Evolutionary conservation across 1,140 invertebrate species (phyloP).

Genomic region (Anastrepha ludens): DNA sequence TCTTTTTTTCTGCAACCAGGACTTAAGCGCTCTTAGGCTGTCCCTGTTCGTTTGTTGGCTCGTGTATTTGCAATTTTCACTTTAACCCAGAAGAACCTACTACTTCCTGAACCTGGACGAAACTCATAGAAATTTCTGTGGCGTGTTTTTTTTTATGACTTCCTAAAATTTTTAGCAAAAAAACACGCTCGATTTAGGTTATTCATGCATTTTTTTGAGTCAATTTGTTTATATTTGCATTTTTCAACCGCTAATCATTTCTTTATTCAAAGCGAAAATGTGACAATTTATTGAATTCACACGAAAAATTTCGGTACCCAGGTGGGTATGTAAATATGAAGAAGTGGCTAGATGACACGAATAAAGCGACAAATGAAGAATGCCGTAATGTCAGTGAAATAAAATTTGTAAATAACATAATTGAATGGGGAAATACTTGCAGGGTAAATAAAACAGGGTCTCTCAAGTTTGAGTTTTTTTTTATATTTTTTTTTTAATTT

Average conservation of each 20-base stretch:
- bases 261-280: slow-evolving; percentile 34
- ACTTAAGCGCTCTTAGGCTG: too few species aligned
- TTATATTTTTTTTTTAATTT: too few species aligned
- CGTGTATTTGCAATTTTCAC: too few species aligned
- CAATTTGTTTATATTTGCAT: background rate
- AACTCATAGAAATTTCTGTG: too few species aligned
- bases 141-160: background rate
- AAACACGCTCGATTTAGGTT: slow-evolving; percentile 19
- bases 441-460: background rate
- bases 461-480: too few species aligned
- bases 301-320: slow-evolving; percentile 16
- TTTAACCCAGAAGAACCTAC: too few species aligned
- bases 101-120: too few species aligned
- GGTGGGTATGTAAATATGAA: slow-evolving; percentile 19
- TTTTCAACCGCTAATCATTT: background rate
- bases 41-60: too few species aligned
- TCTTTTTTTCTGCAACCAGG: too few species aligned
- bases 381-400: background rate
- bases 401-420: background rate
- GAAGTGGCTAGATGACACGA: slow-evolving; percentile 15
- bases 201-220: background rate
- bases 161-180: background rate
- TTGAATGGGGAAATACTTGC: slow-evolving; percentile 36
- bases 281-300: slow-evolving; percentile 41
- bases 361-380: slow-evolving; percentile 1